phyloP scores from a whole-genome alignment of 1,140 invertebrate genomes.

The Druon quercuslanigerum region DNA sequence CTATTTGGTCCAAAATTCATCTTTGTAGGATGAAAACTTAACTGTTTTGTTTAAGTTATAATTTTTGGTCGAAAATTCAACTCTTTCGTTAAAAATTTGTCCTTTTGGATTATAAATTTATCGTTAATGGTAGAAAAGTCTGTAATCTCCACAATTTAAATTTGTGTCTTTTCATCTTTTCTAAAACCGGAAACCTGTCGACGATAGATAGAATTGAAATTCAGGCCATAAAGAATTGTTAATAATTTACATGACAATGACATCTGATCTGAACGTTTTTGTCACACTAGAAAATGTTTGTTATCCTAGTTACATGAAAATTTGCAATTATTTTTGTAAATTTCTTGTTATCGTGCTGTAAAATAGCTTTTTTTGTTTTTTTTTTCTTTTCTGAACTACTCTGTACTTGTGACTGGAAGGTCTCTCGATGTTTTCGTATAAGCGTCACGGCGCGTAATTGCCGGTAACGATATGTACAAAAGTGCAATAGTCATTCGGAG shows the following conservation, averaged over 20 bases:
- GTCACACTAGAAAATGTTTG: background rate
- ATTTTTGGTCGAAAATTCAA: too few relatives aligned
- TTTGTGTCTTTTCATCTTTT: too few relatives aligned
- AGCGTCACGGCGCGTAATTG: background rate
- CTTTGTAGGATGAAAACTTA: too few relatives aligned
- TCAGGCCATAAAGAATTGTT: too few relatives aligned
- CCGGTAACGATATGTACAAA: constrained; percentile 35
- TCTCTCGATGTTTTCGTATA: constrained; percentile 28
- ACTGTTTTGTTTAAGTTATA: too few relatives aligned
- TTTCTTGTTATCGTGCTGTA: constrained; percentile 1
- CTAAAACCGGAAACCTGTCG: too few relatives aligned
- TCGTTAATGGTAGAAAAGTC: too few relatives aligned
- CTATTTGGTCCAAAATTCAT: too few relatives aligned
- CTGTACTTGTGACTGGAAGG: background rate
- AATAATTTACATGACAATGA: background rate
- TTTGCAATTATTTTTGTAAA: background rate
- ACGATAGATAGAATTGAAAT: too few relatives aligned
- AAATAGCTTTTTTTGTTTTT: background rate
- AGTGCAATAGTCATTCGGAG: constrained; percentile 50
- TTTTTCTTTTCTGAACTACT: background rate
- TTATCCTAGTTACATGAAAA: constrained; percentile 3
- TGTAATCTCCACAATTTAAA: too few relatives aligned
- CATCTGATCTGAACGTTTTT: background rate
- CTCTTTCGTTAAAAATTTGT: too few relatives aligned
- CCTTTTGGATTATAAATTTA: too few relatives aligned